A percentile compares a stretch with the other conserved stretches of the same genome.
Conservation (phyloP, 2,113 vertebrate species). For the Nestor notabilis region DNA sequence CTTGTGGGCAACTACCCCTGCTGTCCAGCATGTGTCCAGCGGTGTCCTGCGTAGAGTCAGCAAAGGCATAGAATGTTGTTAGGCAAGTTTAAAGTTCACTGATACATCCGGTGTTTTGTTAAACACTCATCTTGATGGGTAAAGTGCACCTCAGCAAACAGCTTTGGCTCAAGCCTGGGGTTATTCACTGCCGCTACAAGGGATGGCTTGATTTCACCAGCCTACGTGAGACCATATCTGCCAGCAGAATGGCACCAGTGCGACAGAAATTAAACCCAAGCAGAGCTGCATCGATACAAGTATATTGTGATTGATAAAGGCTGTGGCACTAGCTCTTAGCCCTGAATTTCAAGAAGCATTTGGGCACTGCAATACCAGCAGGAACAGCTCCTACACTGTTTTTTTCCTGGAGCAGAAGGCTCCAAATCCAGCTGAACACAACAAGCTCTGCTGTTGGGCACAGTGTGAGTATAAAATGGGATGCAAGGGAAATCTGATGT, state of each 20-base stretch:
- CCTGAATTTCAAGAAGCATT: not conserved
- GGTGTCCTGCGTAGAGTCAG: not conserved
- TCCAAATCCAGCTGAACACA: not conserved
- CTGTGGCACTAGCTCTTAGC: accelerated
- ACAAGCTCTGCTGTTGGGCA: not conserved
- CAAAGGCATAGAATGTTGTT: not conserved
- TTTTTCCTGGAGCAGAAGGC: not conserved
- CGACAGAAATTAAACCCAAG: not conserved
- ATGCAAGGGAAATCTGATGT: not conserved
- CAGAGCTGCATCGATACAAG: not conserved
- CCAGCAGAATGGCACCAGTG: not conserved
- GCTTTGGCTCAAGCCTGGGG: not conserved
- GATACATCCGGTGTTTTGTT: not conserved
- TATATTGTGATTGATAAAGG: not conserved
- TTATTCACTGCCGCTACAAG: accelerated
- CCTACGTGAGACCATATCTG: accelerated
- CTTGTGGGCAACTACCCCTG: not conserved
- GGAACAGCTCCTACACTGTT: not conserved
- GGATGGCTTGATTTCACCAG: not conserved
- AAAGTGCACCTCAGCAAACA: accelerated
- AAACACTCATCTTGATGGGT: accelerated
- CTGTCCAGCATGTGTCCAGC: not conserved
- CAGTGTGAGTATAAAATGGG: accelerated
- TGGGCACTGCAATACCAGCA: not conserved
- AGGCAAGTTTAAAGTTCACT: not conserved